These are phyloP conservation scores for Aleadryas rufinucha DNA, from an alignment of 2,113 vertebrate genomes.

Conservation along the genomic window DNA sequence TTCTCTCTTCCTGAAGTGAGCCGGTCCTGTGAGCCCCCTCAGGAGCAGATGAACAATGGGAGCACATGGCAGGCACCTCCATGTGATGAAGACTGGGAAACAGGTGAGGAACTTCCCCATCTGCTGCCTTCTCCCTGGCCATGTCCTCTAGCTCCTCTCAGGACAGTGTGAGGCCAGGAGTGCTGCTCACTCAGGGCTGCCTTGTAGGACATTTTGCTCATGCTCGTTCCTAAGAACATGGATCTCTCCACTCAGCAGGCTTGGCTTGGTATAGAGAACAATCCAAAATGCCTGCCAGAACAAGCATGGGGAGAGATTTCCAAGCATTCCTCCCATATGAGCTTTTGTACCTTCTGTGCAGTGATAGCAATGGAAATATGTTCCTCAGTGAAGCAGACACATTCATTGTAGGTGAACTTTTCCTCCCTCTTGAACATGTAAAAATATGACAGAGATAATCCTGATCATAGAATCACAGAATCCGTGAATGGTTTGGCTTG, in stretches of 20 bases:
- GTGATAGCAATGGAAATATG: neutral
- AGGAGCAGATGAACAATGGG: neutral
- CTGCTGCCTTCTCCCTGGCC: neutral
- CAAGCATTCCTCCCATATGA: neutral
- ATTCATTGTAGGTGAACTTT: neutral
- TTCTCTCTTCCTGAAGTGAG: conserved; percentile 5
- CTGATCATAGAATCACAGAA: neutral
- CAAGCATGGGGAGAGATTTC: neutral
- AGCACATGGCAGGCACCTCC: conserved; percentile 31
- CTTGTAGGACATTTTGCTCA: neutral
- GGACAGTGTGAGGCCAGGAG: neutral
- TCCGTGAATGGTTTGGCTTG: neutral
- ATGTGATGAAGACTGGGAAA: conserved; percentile 39
- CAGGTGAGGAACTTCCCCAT: neutral
- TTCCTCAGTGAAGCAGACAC: neutral
- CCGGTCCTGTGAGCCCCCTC: neutral
- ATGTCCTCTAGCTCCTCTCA: neutral
- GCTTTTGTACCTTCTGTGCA: neutral
- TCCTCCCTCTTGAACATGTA: neutral
- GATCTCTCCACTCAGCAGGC: neutral
- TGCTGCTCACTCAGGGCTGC: neutral
- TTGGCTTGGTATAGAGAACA: neutral
- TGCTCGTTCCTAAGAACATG: neutral
- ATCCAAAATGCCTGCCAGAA: neutral
- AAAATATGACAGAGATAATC: neutral